Base-by-base conservation (phyloP, 2,113 vertebrate species). In the Hyla sarda region DNA sequence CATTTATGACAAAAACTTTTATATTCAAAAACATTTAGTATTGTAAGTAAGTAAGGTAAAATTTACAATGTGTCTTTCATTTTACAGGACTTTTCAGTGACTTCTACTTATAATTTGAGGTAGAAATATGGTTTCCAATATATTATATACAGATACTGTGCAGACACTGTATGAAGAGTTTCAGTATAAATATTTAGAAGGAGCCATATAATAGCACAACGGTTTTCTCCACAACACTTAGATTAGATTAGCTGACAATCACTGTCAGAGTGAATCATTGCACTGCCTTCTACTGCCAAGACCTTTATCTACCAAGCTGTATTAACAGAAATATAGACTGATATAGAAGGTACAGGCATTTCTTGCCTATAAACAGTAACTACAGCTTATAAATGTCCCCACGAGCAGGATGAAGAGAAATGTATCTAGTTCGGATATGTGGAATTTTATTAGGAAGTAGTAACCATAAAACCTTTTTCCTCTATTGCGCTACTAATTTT, bases 191-290 rank as follows among this genome's bases (percentile, higher is more conserved):
- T 67, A 67, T 67, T 65, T 67, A 32, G 62, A 32, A 17, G 1
- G 4, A 17, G 28, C 62, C 62, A 32, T 67, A 67, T 67, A 32
- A 67, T 67, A 32, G 0, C 62, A 32, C 62, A 67, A 28, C 30
- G 32, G 62, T 67, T 34, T 67, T 67, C 28, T 67, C 12, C 25
- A 3, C 60, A 30, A 28, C 60, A 30, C 60, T 30, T 67, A 28
- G 32, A 67, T 67, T 67, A 67, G 14, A 16, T 67, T 67, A 67
- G 62, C 30, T 32, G 62, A 67, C 62, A 67, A 67, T 67, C 30
- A 67, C 28, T 67, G 62, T 67, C 62, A 67, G 28, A 34, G 30
- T 67, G 62, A 67, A 67, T 67, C 28, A 67, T 67, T 67, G 62
- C 28, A 19, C 25, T 65, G n/a, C 11, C 28, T 25, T 7, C 25